Evolutionary conservation across 2,113 vertebrate genomes (phyloP), one percentile per base, ranked within the genome.

Genomic region (Phodopus roborovskii): DNA sequence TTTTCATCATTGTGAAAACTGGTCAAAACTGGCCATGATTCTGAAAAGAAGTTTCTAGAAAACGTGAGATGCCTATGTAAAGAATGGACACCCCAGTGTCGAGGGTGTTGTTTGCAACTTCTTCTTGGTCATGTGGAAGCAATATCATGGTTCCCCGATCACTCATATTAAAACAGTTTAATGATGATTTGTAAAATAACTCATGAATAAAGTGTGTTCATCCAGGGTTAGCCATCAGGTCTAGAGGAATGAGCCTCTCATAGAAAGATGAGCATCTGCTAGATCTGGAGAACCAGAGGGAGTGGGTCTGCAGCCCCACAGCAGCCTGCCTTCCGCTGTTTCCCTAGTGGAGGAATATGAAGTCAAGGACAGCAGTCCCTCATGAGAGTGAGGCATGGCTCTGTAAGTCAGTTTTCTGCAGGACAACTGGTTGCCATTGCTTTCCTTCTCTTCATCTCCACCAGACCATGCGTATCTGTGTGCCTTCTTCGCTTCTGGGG

Each of bases 1-100:
- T 84, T 89, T 95, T 71, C 17, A n/a, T 78, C 70, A 30, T 60
- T 6, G 7, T 74, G 30, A 83, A 90, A 48, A 71, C 78, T 2
- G 22, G n/a, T 62, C 6, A 5, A 93, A 66, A 5, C 24, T 89
- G 24, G 15, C 33, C 78, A 70, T 66, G 56, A 68, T 87, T 77
- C 36, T 83, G 78, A 87, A 93, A 93, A 85, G 36, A 16, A 17
- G 58, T 74, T 84, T 90, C 19, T 45, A 88, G 83, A 78, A 90
- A 93, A 70, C 81, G 36, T 2, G 6, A 48, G n/a, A 12, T 16
- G 4, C 16, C 30, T 26, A 1, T 24, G 7, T 28, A 75, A 94
- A 36, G 53, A 86, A 62, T 0, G 66, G 56, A 92, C 50, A 79
- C 60, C 62, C 6, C 22, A 60, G 50, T 48, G 45, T 36, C 3